Base-by-base conservation (phyloP, 2,797 vertebrate genomes). In the Rhinoraja longicauda region DNA sequence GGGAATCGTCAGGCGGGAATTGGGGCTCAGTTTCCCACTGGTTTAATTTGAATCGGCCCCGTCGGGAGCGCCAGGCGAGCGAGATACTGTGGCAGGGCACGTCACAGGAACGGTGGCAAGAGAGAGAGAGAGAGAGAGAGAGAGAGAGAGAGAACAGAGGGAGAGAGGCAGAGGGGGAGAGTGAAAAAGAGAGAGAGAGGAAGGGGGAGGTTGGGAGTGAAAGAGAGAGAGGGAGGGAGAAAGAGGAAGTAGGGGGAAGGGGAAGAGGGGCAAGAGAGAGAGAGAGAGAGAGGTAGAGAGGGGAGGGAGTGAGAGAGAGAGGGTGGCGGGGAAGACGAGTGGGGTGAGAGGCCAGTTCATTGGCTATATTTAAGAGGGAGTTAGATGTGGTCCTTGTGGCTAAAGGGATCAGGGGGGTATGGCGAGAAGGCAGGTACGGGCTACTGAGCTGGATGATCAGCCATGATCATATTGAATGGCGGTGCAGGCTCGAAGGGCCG, bases 11-110 rank as follows among this genome's bases (percentile, higher is more conserved):
- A 99, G 98, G 98, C 98, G 98, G 98, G 98, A 98, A 99, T 97
- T 97, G 96, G 97, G 97, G 97, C 98, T 98, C 98, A 98, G 98
- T 98, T 32, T 88, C 98, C 98, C 98, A 97, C 98, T 97, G 98
- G 98, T 98, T 99, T 99, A 99, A 98, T 99, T 99, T 99, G 98
- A 98, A 98, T 98, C 98, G 98, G 99, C 99, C 99, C 98, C 99
- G 98, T 95, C 95, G 97, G 98, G 98, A 99, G 96, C 97, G 96
- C 96, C 98, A 98, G 98, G 98, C 98, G 99, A 99, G 98, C 98
- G 99, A 99, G 99, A 98, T 99, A 99, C 98, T 45, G 45, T 99
- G 98, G 98, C 98, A 99, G 98, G 96, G 97, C 96, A 98, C 98
- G 36, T 67, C 98, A 97, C 97, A 45, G 45, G 45, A 45, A 45